Conservation (phyloP, 2,113 vertebrate species). For the Anoura caudifer region DNA sequence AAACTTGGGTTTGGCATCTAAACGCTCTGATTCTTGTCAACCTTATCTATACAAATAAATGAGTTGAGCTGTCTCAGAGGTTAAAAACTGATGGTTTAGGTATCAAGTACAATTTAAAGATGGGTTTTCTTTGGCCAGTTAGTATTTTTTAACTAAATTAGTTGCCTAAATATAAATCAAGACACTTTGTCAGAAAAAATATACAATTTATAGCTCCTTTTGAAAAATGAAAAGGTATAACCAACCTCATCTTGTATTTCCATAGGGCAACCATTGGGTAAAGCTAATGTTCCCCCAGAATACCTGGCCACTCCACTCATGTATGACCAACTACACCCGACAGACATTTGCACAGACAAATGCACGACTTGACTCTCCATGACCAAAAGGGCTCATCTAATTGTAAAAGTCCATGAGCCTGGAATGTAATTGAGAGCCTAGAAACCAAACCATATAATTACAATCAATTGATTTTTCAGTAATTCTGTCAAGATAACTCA, state of each 20-base stretch:
- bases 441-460: background rate
- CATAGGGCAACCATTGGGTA: too few species aligned
- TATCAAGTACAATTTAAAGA: background rate
- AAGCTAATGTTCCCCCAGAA: background rate
- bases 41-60: background rate
- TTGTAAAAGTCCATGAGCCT: background rate
- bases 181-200: background rate
- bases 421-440: background rate
- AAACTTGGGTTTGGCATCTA: background rate
- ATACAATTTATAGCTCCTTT: background rate
- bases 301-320: background rate
- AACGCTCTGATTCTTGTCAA: background rate
- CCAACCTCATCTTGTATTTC: background rate
- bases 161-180: background rate
- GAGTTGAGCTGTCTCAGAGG: background rate
- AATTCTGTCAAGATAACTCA: background rate
- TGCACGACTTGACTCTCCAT: background rate
- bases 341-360: background rate
- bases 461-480: background rate
- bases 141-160: background rate
- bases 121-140: background rate
- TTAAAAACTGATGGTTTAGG: background rate
- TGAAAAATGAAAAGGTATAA: background rate
- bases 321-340: background rate
- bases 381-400: background rate